Conservation (phyloP, 2,113 vertebrate genomes). For the Paraplagusia blochii region DNA sequence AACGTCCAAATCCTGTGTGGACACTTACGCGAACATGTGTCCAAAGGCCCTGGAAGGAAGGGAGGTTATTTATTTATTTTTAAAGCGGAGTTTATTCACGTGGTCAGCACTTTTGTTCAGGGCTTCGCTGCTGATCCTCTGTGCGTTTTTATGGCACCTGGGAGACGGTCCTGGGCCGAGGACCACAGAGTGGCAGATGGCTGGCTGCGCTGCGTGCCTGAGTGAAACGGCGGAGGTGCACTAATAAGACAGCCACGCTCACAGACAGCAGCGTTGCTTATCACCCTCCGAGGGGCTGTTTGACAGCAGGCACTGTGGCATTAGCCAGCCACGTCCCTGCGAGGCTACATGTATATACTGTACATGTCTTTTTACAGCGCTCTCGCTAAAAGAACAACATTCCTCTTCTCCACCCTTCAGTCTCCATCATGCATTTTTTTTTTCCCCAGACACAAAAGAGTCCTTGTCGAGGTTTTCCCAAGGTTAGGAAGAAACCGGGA, state of each 20-base stretch:
- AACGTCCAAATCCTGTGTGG: constrained; percentile 9
- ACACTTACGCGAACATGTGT: constrained; percentile 1
- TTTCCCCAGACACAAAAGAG: constrained; percentile 9
- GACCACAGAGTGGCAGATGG: constrained; percentile 91
- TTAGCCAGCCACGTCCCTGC: constrained; percentile 28
- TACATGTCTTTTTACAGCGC: constrained; percentile 44
- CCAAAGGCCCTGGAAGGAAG: constrained; percentile 16
- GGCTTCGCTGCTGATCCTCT: constrained; percentile 42
- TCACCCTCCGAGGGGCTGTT: constrained; percentile 87
- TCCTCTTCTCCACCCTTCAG: constrained; percentile 2
- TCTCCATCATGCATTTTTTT: constrained; percentile 11
- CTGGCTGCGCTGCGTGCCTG: constrained; percentile 90
- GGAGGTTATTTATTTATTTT: constrained; percentile 3
- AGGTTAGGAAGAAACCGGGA: constrained; percentile 49
- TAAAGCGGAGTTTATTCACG: constrained; percentile 31
- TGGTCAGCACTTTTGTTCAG: constrained; percentile 57
- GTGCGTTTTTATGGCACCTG: constrained; percentile 73
- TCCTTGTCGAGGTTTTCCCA: constrained; percentile 48
- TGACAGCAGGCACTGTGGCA: constrained; percentile 78
- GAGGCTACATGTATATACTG: constrained; percentile 48
- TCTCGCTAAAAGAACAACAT: constrained; percentile 11
- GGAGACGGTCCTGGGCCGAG: constrained; percentile 81
- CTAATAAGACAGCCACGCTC: constrained; percentile 89
- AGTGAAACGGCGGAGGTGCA: constrained; percentile 86
- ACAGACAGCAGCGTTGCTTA: constrained; percentile 88